Conservation (phyloP, 2,113 vertebrate genomes). For the Neomonachus schauinslandi region DNA sequence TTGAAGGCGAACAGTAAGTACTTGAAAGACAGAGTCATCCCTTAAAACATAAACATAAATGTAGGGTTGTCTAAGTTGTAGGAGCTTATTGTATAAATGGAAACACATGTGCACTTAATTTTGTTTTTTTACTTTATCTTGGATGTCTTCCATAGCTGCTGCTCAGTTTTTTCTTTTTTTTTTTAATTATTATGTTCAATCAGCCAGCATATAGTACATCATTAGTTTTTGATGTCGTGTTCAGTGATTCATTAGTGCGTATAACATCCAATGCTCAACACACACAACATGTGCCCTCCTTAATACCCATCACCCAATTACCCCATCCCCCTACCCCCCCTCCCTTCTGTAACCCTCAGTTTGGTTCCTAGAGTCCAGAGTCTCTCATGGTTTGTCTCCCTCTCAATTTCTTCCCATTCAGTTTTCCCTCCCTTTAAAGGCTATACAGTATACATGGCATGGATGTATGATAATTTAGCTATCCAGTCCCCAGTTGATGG, state of each 20-base stretch:
- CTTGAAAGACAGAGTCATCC: slow-evolving; percentile 21
- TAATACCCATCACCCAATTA: not conserved
- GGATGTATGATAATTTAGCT: not conserved
- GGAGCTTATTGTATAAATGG: not conserved
- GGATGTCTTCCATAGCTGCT: not conserved
- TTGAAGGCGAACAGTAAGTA: not conserved
- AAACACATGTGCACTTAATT: not conserved
- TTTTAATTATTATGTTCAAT: not conserved
- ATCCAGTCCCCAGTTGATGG: not conserved
- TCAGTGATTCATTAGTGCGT: not conserved
- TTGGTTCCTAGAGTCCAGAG: not conserved
- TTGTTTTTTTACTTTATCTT: not conserved
- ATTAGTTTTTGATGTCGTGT: not conserved
- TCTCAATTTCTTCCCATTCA: not conserved
- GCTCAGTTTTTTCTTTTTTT: not conserved
- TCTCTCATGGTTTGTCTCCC: not conserved
- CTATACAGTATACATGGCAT: not conserved
- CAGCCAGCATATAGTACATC: not conserved
- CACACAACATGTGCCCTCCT: not conserved
- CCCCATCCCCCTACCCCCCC: not conserved
- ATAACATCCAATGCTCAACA: not conserved
- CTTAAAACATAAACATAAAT: slow-evolving; percentile 19
- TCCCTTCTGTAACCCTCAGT: not conserved
- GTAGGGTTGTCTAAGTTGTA: not conserved
- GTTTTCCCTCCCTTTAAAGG: not conserved